Base-by-base conservation (phyloP, 2,113 vertebrate species). In the Pampusana beccarii region DNA sequence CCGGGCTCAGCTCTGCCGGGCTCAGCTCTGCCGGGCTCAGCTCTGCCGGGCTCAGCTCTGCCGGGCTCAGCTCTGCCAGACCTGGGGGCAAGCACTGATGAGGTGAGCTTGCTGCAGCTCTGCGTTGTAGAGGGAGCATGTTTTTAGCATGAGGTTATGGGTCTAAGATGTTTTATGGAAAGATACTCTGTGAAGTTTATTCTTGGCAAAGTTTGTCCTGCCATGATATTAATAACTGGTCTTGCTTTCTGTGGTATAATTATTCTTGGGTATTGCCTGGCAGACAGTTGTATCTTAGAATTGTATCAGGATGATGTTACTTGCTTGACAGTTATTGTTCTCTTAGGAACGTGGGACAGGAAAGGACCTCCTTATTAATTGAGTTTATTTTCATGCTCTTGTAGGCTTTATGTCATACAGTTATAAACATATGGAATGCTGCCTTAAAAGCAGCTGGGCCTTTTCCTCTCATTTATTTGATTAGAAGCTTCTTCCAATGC, bases 371-470 rank as follows among this genome's bases (percentile, higher is more conserved):
- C 73, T 53, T 89, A 69, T 95, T 96, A 83, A 91, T 95, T 77
- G 87, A 79, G 80, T 85, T 95, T 89, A 92, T 95, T 95, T 95
- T 89, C 89, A 82, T 85, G 86, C 80, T 91, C 4, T 91, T 91
- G 48, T 56, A 92, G 84, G 64, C 77, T 81, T 95, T 86, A 72
- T 93, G 73, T 89, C 65, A 56, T 72, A 64, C 29, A 78, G 56
- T 44, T 18, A 33, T 21, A 56, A 88, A 84, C 86, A 81, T 81
- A 95, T 38, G 86, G 86, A 96, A 67, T 0, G 0, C 57, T 94
- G 79, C 54, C 82, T 90, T 82, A 44, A 88, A 90, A 93, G 74
- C 82, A 95, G 64, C 75, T 92, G 86, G 88, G 83, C 48, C 34
- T 89, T 88, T 92, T 67, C 42, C 38, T 7, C 56, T 78, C 29